Conservation (phyloP, 2,113 vertebrate species). For the Carollia perspicillata region DNA sequence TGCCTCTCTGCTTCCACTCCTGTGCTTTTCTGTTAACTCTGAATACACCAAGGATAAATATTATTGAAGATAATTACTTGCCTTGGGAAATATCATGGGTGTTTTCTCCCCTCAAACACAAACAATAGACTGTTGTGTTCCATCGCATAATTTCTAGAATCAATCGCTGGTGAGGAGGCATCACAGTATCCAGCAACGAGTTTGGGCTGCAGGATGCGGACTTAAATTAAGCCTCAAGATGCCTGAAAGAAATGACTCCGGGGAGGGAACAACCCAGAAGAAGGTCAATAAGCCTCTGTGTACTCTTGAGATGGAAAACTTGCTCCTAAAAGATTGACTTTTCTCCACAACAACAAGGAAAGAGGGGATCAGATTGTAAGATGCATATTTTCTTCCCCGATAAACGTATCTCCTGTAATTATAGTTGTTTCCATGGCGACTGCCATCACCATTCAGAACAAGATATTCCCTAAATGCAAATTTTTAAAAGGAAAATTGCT, state of each 20-base stretch:
- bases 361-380: not conserved
- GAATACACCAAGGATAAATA: constrained; percentile 47
- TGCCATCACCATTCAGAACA: not conserved
- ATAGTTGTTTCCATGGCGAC: constrained; percentile 41
- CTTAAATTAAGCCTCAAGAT: constrained; percentile 1
- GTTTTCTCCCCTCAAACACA: not conserved
- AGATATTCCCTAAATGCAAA: not conserved
- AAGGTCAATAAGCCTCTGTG: not conserved
- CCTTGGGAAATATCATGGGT: constrained; percentile 35
- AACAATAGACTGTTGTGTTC: not conserved
- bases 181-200: not conserved
- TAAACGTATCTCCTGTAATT: constrained; percentile 20
- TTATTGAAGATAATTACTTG: constrained; percentile 52
- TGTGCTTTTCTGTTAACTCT: constrained; percentile 42
- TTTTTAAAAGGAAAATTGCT: not conserved
- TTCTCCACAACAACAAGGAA: not conserved
- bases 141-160: not conserved
- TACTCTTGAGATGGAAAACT: not conserved
- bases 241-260: not conserved
- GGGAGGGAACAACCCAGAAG: not conserved
- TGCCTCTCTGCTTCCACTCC: not conserved
- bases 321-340: not conserved
- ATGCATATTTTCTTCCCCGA: constrained; percentile 30
- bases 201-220: not conserved
- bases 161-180: not conserved